Percentiles rank a stretch among this genome's conserved stretches.
Evolutionary conservation across 2,797 vertebrate genomes (phyloP).

Genomic region (Masticophis lateralis): DNA sequence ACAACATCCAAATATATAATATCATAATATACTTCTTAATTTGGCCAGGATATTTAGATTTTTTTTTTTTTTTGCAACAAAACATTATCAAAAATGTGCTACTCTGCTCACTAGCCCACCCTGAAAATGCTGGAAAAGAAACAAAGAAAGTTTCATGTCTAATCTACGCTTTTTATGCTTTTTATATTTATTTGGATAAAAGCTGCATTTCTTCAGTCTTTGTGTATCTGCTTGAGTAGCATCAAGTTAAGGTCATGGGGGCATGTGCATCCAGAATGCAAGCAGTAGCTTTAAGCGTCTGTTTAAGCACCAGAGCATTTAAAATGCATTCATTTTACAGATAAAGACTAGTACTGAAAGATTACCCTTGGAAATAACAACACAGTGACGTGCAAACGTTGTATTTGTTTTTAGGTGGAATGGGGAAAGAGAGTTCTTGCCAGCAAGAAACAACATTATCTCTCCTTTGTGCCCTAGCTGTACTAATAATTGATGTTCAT

Average conservation of each 20-base stretch:
- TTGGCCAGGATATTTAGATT: not conserved
- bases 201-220: not conserved
- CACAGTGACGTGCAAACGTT: not conserved
- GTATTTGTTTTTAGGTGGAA: not conserved
- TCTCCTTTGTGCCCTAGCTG: not conserved
- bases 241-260: not conserved
- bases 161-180: not conserved
- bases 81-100: not conserved
- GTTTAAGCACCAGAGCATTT: not conserved
- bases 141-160: not conserved
- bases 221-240: not conserved
- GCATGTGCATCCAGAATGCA: not conserved
- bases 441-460: not conserved
- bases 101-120: not conserved
- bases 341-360: not conserved
- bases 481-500: not conserved
- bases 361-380: not conserved
- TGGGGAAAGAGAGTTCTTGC: not conserved
- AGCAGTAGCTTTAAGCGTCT: not conserved
- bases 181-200: not conserved
- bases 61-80: not conserved
- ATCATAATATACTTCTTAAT: not conserved
- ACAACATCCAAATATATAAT: not conserved
- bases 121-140: not conserved
- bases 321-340: not conserved